phyloP scores from a whole-genome alignment of 2,113 vertebrate species.

The Grammomys surdaster region DNA sequence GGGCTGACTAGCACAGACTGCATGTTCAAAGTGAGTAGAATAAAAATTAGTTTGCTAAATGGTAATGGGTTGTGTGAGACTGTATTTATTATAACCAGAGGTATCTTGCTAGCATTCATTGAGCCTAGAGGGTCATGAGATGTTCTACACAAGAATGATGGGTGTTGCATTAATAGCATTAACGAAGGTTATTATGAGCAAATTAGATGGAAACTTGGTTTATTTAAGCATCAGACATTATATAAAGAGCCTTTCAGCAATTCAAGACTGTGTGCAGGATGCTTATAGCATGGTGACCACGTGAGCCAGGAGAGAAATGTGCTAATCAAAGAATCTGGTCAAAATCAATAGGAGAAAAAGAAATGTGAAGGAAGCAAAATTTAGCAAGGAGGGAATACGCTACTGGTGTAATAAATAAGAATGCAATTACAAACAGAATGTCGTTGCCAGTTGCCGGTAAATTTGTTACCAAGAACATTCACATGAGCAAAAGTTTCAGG shows the following conservation, averaged over 20 bases:
- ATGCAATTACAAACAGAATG: not conserved
- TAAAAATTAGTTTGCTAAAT: not conserved
- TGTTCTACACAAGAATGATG: not conserved
- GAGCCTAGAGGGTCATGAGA: not conserved
- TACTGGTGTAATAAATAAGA: not conserved
- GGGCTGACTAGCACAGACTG: not conserved
- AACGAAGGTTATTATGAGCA: not conserved
- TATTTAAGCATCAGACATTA: not conserved
- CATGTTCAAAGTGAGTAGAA: not conserved
- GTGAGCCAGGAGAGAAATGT: too few relatives aligned
- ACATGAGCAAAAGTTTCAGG: not conserved
- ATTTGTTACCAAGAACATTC: not conserved
- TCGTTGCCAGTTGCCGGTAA: not conserved
- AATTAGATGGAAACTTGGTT: accelerated
- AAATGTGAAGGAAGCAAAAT: not conserved
- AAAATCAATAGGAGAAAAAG: not conserved
- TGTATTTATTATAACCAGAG: not conserved
- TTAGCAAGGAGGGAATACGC: not conserved
- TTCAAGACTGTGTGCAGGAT: too few relatives aligned
- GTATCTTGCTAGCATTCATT: not conserved
- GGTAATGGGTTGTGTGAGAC: not conserved
- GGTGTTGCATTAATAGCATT: not conserved
- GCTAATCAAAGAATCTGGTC: not conserved
- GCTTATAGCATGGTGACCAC: not conserved
- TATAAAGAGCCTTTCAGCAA: not conserved